Evolutionary conservation across 2,888 invertebrate species (phyloP).

Genomic region (Temnothorax unifasciatus): DNA sequence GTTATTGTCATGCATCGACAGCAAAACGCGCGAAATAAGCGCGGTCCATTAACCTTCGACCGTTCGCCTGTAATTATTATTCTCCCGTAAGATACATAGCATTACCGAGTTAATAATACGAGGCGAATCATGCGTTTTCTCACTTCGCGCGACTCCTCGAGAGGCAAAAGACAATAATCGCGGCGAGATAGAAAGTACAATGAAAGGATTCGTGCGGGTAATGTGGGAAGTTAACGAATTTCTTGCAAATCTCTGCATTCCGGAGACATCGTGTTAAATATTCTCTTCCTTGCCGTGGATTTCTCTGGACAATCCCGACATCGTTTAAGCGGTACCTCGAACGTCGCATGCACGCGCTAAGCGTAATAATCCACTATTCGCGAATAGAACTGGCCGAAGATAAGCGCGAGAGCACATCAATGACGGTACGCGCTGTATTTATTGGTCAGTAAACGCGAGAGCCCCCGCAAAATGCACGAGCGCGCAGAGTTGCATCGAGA

Average conservation of each 20-base stretch:
- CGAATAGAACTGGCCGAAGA: slow-evolving; percentile 25
- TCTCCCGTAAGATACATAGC: slow-evolving; percentile 57
- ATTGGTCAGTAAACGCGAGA: slow-evolving; percentile 50
- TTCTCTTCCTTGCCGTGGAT: slow-evolving; percentile 9
- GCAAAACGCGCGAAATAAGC: slow-evolving; percentile 43
- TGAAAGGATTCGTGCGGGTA: slow-evolving; percentile 46
- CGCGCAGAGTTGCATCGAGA: slow-evolving; percentile 39
- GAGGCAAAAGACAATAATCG: slow-evolving; percentile 26
- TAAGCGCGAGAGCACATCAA: slow-evolving; percentile 27
- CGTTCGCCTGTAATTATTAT: slow-evolving; percentile 64
- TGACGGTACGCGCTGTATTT: slow-evolving; percentile 51
- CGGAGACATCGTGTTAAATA: slow-evolving; percentile 5
- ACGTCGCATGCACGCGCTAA: slow-evolving; percentile 1
- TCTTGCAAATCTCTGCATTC: slow-evolving; percentile 24
- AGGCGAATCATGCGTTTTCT: slow-evolving; percentile 61
- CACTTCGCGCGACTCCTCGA: slow-evolving; percentile 41
- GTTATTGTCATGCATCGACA: slow-evolving; percentile 48
- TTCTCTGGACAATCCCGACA: not conserved
- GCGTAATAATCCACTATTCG: slow-evolving; percentile 57
- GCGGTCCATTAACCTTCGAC: slow-evolving; percentile 63
- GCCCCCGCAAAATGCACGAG: slow-evolving; percentile 51
- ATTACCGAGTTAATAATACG: slow-evolving; percentile 63
- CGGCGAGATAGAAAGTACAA: slow-evolving; percentile 59
- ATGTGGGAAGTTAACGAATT: slow-evolving; percentile 53
- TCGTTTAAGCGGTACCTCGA: slow-evolving; percentile 18